These are phyloP conservation scores for Panonychus citri DNA, from an alignment of 1,140 invertebrate genomes.

Conservation along the genomic window DNA sequence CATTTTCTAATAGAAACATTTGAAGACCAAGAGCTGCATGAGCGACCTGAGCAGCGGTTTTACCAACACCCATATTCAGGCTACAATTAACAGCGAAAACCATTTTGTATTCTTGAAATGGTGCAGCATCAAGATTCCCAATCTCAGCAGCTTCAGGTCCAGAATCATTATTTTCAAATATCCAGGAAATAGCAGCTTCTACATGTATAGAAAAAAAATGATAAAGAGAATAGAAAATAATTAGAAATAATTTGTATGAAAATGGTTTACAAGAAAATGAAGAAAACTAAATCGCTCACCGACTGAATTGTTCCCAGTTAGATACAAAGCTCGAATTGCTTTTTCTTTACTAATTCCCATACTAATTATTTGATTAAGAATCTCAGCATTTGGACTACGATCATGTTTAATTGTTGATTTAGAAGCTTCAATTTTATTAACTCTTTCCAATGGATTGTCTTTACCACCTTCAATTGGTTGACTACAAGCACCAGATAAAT, in stretches of 20 bases:
- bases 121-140: background rate
- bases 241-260: background rate
- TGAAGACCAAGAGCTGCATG: slow-evolving; percentile 36
- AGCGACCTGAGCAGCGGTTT: slow-evolving; percentile 36
- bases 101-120: slow-evolving; percentile 30
- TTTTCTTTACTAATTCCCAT: slow-evolving; percentile 22
- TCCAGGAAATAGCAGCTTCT: slow-evolving; percentile 29
- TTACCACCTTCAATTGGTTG: no score
- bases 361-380: slow-evolving; percentile 14
- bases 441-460: no score
- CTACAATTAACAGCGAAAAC: slow-evolving; percentile 36
- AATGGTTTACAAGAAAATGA: no score
- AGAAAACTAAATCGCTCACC: background rate
- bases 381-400: background rate
- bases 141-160: slow-evolving; percentile 16
- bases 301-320: slow-evolving; percentile 30
- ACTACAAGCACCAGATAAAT: no score
- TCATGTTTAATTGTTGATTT: no score
- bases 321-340: slow-evolving; percentile 28
- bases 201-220: background rate
- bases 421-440: no score
- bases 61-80: slow-evolving; percentile 35
- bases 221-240: background rate
- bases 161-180: slow-evolving; percentile 29
- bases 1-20: slow-evolving; percentile 23